Evolutionary conservation across 2,797 vertebrate genomes (phyloP).

Genomic region (Ctenopoma kingsleyae): DNA sequence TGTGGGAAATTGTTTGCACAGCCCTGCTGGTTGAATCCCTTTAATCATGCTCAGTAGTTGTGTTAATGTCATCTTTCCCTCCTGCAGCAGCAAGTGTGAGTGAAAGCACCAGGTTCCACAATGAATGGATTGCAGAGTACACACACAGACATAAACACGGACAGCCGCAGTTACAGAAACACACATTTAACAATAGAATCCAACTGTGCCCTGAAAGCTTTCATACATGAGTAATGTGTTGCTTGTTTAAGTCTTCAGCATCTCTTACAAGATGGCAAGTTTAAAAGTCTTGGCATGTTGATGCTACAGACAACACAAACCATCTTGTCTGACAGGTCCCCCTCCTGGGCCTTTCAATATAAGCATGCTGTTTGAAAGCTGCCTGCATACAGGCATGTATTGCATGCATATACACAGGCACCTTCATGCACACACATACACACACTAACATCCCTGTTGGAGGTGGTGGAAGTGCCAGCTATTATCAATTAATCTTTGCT

Average conservation of each 20-base stretch:
- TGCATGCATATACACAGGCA: slow-evolving; percentile 40
- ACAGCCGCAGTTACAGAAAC: slow-evolving; percentile 50
- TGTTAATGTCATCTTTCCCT: slow-evolving; percentile 39
- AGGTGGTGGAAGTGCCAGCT: slow-evolving; percentile 84
- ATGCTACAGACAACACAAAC: slow-evolving; percentile 73
- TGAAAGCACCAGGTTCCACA: slow-evolving; percentile 34
- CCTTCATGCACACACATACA: slow-evolving; percentile 24
- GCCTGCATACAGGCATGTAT: slow-evolving; percentile 60
- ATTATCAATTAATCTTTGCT: slow-evolving; percentile 88
- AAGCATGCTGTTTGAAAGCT: slow-evolving; percentile 81
- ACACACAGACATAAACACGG: slow-evolving; percentile 32
- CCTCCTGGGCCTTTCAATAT: slow-evolving; percentile 79
- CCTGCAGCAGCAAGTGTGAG: slow-evolving; percentile 40
- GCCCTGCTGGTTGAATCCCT: slow-evolving; percentile 23
- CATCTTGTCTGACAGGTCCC: slow-evolving; percentile 80
- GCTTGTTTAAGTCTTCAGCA: slow-evolving; percentile 76
- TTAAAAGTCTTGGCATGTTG: slow-evolving; percentile 74
- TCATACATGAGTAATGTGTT: slow-evolving; percentile 73
- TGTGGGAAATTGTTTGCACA: slow-evolving; percentile 27
- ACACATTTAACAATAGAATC: slow-evolving; percentile 53
- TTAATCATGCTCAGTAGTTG: slow-evolving; percentile 43
- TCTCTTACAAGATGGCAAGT: slow-evolving; percentile 71
- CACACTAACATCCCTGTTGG: slow-evolving; percentile 76
- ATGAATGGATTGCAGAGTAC: slow-evolving; percentile 33
- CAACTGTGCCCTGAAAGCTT: slow-evolving; percentile 58